Base-by-base conservation (phyloP, 2,797 vertebrate species). In the Diplodus puntazzo region DNA sequence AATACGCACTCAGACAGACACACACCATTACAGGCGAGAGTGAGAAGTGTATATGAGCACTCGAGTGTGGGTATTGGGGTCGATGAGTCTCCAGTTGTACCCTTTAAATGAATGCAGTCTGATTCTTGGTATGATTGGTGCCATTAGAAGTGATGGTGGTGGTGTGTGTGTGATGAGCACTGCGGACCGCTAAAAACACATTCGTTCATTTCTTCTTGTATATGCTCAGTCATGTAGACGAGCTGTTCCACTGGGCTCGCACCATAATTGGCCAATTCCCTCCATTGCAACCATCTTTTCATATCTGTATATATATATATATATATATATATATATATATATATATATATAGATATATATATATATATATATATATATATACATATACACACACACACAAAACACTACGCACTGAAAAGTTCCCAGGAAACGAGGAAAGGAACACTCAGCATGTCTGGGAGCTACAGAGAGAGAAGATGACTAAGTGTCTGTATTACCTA, bases 191-290 rank as follows among this genome's bases (percentile, higher is more conserved):
- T 34, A 34, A 34, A 34, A 34, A 21, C 52, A 21, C 52, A 34
- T 75, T 25, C 27, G 2, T 73, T 60, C 30, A 61, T 75, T 61
- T 70, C 70, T 27, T 68, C 10, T 62, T n/a, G 69, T 25, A 23
- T 68, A 34, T 61, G 53, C 61, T 74, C 73, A 53, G 55, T 59
- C 67, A 64, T 79, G 65, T 59, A 54, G 70, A 74, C 34, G 39
- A 75, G 46, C 58, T 75, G 64, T 80, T 84, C 78, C 78, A 63
- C 69, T 76, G 62, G 58, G 62, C 17, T 25, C 67, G 18, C n/a
- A 61, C 16, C 43, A 4, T 83, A 87, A 87, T 83, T 84, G 78
- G 61, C 59, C 82, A 82, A 77, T 87, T 89, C 80, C 58, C 17
- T 75, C 23, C 0, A 5, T 77, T 63, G 78, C 52, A 65, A 14